A percentile compares a stretch with the other conserved stretches of the same genome.
Evolutionary conservation across 2,797 vertebrate genomes (phyloP).

Genomic region (Sebastes glaucus): DNA sequence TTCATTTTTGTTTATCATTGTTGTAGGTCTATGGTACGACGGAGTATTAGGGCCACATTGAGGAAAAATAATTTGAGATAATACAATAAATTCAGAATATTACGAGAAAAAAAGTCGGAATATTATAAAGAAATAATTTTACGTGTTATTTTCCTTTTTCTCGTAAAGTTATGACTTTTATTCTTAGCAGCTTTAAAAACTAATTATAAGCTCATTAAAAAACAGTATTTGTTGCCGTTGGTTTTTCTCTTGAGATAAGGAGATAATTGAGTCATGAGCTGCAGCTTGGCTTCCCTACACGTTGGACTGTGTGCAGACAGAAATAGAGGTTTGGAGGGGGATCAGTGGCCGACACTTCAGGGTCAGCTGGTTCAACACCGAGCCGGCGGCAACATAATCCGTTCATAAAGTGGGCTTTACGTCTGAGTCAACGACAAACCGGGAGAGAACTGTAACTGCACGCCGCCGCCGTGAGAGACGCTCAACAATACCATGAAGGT

Average conservation of each 20-base stretch:
- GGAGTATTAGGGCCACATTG: no score
- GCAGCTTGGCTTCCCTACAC: neutral
- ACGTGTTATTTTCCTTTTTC: no score
- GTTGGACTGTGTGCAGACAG: slow-evolving; percentile 3
- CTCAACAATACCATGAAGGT: neutral
- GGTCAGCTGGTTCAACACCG: slow-evolving; percentile 20
- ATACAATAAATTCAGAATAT: no score
- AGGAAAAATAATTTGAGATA: no score
- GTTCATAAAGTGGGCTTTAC: slow-evolving; percentile 23
- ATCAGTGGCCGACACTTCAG: slow-evolving; percentile 10
- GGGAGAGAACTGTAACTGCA: neutral
- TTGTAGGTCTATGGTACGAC: no score
- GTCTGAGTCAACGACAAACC: slow-evolving; percentile 20
- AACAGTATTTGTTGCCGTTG: neutral
- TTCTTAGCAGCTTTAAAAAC: neutral
- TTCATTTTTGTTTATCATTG: no score
- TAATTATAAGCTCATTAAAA: neutral
- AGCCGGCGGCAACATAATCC: slow-evolving; percentile 36
- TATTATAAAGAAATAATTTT: no score
- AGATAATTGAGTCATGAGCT: neutral
- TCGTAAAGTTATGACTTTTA: no score
- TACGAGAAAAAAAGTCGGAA: no score
- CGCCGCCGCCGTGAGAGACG: neutral
- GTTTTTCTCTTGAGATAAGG: neutral
- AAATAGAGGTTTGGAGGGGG: neutral